Evolutionary conservation across 1,140 invertebrate genomes (phyloP).

Genomic region (Orius insidiosus): DNA sequence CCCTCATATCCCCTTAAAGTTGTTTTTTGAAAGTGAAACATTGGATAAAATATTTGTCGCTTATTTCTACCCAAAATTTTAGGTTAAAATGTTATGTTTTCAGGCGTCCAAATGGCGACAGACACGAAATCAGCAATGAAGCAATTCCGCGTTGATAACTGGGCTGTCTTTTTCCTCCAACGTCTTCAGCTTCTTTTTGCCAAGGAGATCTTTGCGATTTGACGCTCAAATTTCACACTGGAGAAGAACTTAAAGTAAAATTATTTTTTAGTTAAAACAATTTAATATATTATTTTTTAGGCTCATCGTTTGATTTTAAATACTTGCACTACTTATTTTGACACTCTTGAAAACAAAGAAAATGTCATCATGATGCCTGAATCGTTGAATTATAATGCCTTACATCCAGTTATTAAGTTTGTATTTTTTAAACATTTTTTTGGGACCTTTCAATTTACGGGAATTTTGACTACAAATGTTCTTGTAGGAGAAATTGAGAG

Average conservation of each 20-base stretch:
- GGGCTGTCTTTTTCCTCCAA: conserved; percentile 71
- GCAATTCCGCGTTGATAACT: conserved; percentile 72
- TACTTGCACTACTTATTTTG: conserved; percentile 69
- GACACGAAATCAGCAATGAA: conserved; percentile 10
- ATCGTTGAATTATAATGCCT: conserved; percentile 48
- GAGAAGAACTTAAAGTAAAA: conserved; percentile 30
- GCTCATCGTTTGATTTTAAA: conserved; percentile 63
- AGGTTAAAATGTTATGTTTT: no score
- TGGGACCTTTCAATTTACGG: no score
- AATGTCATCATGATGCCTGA: conserved; percentile 45
- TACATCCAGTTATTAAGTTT: conserved; percentile 42
- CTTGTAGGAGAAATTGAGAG: no score
- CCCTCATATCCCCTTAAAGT: no score
- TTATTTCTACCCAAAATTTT: no score
- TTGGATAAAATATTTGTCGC: no score
- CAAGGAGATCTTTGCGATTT: conserved; percentile 64
- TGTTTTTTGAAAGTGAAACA: no score
- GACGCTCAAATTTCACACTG: conserved; percentile 53
- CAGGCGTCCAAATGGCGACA: conserved; percentile 4
- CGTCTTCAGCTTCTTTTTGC: conserved; percentile 63
- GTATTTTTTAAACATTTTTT: no score
- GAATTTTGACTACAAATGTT: no score
- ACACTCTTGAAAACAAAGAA: conserved; percentile 34
- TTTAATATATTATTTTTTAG: conserved; percentile 20
- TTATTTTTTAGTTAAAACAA: not conserved